These are phyloP conservation scores for Lathronympha strigana DNA, from an alignment of 2,888 invertebrate genomes.

Conservation along the genomic window DNA sequence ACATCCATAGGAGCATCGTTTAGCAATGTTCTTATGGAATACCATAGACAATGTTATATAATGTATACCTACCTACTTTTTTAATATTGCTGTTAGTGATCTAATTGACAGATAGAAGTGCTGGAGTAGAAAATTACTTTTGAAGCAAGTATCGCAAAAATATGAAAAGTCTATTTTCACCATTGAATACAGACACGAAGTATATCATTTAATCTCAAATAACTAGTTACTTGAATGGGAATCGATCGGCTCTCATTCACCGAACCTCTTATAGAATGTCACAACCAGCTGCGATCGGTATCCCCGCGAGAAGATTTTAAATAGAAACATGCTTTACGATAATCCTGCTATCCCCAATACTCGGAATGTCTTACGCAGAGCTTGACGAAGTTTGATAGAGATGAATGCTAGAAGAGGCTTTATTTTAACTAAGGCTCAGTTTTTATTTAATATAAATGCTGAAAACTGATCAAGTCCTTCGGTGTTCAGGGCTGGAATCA, in stretches of 20 bases:
- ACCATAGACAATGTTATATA: no score
- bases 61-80: no score
- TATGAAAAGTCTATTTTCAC: no score
- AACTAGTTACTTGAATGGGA: constrained; percentile 28
- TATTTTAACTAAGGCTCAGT: not conserved
- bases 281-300: constrained; percentile 59
- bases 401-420: constrained; percentile 46
- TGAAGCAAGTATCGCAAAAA: not conserved
- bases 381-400: constrained; percentile 53
- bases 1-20: no score
- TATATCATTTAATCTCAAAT: constrained; percentile 31
- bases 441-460: no score
- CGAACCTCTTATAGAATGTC: constrained; percentile 59
- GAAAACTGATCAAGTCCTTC: no score
- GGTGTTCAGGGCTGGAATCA: no score
- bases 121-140: no score
- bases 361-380: constrained; percentile 60
- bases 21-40: no score
- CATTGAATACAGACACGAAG: constrained; percentile 9
- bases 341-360: constrained; percentile 64
- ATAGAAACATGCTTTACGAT: constrained; percentile 73
- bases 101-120: no score
- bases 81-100: no score
- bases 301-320: constrained; percentile 60
- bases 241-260: constrained; percentile 25